Evolutionary conservation across 1,140 invertebrate species (phyloP).

Genomic region (Dolichoris vasculosae): DNA sequence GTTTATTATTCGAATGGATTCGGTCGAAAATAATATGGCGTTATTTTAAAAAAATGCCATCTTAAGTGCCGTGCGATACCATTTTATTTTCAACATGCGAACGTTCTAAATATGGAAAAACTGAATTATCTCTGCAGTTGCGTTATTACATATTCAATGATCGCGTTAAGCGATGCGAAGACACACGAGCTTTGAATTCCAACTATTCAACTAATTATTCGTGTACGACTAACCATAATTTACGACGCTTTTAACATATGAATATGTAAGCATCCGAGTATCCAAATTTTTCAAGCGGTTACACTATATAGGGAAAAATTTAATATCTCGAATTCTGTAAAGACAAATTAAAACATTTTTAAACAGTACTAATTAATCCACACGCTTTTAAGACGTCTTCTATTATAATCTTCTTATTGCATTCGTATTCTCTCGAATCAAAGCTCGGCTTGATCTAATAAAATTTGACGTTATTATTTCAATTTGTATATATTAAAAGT

Average conservation of each 20-base stretch:
- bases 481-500: neutral
- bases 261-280: neutral
- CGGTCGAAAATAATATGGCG: neutral
- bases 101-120: slow-evolving; percentile 40
- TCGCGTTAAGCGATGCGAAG: neutral
- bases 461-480: neutral
- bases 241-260: neutral
- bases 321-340: neutral
- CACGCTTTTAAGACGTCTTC: neutral
- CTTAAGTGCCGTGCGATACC: neutral
- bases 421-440: neutral
- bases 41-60: neutral
- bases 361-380: neutral
- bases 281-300: neutral
- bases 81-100: neutral
- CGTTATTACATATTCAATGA: slow-evolving; percentile 29
- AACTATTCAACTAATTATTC: slow-evolving; percentile 7
- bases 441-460: neutral
- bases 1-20: neutral
- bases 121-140: slow-evolving; percentile 15
- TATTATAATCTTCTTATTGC: neutral
- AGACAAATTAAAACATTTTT: neutral
- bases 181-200: neutral
- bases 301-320: neutral
- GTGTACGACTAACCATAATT: neutral